Base-by-base conservation (phyloP, 2,113 vertebrate genomes). In the Chinchilla lanigera region DNA sequence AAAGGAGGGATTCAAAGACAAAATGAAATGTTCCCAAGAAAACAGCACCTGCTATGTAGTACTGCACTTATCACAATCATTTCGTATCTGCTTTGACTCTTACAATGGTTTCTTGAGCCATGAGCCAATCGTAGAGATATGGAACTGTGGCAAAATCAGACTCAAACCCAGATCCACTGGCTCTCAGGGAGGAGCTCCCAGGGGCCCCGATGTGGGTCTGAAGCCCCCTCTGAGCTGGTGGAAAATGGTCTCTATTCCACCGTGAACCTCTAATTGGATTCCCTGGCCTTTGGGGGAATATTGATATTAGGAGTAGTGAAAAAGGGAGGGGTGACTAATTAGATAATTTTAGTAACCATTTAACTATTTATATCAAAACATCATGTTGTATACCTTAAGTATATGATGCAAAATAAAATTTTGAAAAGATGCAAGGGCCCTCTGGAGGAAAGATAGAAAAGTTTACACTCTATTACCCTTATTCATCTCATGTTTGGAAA, bases 401-500 rank as follows among this genome's bases (percentile, higher is more conserved):
- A 63, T 28, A 17, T 33, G 30, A 5, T 24, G n/a, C 44, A 52
- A 83, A 89, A 61, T 58, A 71, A 71, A 82, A 69, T 69, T 26
- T 22, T 3, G 58, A 88, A 73, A 73, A 87, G n/a, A 22, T 24
- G 13, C 17, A 56, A 17, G 35, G 41, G 22, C 4, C 30, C 63
- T 89, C 35, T 1, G 5, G 19, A 84, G 17, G 35, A 44, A 52
- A 92, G 44, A 52, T 12, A 30, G 11, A 54, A 89, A 82, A 54
- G 38, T 3, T 81, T 47, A 24, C n/a, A 13, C 56, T 60, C 54
- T 78, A 26, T 38, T 60, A 10, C 28, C 80, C 89, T 77, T 52
- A 83, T 75, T 85, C 52, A 54, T 83, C 69, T 94, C 77, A 96
- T 33, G 89, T 71, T 65, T 28, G 54, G 63, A 94, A 96, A 82